phyloP scores from a whole-genome alignment of 2,113 vertebrate species.

The Charina bottae region DNA sequence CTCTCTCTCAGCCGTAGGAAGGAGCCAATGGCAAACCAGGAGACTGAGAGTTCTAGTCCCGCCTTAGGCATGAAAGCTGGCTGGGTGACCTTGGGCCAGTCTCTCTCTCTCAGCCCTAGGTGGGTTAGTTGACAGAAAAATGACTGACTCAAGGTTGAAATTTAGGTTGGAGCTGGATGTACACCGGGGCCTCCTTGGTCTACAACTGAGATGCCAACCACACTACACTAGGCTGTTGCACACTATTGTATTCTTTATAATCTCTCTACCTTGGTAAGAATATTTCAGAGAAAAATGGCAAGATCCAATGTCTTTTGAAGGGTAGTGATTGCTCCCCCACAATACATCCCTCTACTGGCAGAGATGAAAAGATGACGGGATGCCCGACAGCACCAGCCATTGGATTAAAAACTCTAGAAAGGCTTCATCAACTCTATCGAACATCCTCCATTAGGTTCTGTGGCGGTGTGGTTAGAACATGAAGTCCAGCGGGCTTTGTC shows the following conservation, averaged over 20 bases:
- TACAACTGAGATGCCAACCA: not conserved
- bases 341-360: not conserved
- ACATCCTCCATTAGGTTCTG: not conserved
- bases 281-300: not conserved
- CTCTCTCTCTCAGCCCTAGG: no score
- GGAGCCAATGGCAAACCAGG: no score
- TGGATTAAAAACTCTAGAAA: not conserved
- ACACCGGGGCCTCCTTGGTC: not conserved
- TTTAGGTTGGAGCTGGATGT: not conserved
- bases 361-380: not conserved
- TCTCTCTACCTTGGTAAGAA: not conserved
- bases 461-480: not conserved
- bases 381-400: not conserved
- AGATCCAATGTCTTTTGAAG: not conserved
- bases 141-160: not conserved
- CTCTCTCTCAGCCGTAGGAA: no score
- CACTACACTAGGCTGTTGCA: not conserved
- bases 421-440: not conserved
- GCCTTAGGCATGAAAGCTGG: no score
- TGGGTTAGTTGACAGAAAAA: not conserved
- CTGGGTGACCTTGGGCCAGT: no score
- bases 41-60: no score
- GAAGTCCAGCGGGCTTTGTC: not conserved
- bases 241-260: not conserved
- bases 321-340: not conserved